Conservation (phyloP, 2,797 vertebrate species). For the Myotis myotis region DNA sequence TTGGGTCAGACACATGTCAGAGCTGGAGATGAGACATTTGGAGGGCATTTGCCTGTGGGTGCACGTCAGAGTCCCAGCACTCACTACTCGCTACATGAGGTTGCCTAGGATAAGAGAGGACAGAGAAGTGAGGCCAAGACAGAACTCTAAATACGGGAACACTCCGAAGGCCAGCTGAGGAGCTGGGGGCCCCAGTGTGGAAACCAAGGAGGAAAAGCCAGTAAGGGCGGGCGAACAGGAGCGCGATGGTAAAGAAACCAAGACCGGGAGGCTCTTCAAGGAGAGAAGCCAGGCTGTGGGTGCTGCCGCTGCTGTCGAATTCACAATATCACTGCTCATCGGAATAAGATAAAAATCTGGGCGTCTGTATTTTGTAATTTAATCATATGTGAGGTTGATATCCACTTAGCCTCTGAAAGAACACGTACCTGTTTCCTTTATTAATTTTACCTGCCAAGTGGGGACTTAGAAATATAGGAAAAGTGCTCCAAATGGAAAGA, state of each 20-base stretch:
- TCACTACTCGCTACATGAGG: neutral
- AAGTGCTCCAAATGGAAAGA: neutral
- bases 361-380: fast-evolving
- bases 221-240: fast-evolving
- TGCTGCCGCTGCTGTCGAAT: fast-evolving
- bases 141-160: neutral
- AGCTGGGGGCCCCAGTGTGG: neutral
- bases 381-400: too few relatives aligned
- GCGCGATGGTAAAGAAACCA: fast-evolving
- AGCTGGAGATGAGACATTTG: neutral
- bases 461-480: neutral
- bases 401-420: neutral
- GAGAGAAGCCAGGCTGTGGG: fast-evolving
- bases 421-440: neutral
- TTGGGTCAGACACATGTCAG: neutral
- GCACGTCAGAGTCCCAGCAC: neutral
- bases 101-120: fast-evolving
- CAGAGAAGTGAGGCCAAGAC: neutral
- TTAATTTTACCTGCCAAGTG: neutral
- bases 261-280: neutral
- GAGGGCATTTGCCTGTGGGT: fast-evolving
- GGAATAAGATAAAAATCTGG: fast-evolving
- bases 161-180: fast-evolving
- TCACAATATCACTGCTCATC: fast-evolving
- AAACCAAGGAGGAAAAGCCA: neutral